phyloP scores from a whole-genome alignment of 2,113 vertebrate genomes.

The Setophaga kirtlandii region DNA sequence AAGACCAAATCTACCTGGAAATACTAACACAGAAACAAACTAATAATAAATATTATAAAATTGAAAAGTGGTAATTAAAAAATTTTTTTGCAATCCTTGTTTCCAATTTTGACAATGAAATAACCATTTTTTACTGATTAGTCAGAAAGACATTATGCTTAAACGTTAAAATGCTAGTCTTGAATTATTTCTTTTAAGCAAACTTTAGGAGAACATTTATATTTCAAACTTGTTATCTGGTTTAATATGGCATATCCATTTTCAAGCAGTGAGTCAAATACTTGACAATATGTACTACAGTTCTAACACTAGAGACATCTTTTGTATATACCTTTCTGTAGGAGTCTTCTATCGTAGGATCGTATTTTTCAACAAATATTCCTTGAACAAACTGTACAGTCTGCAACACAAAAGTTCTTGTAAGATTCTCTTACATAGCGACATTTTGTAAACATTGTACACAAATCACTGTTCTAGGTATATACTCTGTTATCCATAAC shows the following conservation, averaged over 20 bases:
- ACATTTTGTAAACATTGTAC: background rate
- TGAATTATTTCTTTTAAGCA: background rate
- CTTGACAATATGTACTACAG: background rate
- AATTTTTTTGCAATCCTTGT: background rate
- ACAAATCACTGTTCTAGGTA: background rate
- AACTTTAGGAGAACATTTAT: background rate
- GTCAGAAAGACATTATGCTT: background rate
- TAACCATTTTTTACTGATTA: background rate
- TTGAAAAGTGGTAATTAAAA: background rate
- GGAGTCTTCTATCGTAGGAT: conserved; percentile 88
- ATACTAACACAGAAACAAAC: background rate
- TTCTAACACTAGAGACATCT: background rate
- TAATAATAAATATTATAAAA: background rate
- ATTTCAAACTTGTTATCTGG: background rate
- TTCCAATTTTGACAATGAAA: background rate
- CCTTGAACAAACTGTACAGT: conserved; percentile 89
- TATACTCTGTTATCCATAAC: background rate
- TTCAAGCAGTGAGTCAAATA: background rate
- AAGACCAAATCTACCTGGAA: background rate
- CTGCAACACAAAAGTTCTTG: conserved; percentile 68
- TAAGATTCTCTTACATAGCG: background rate
- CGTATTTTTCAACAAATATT: conserved; percentile 89
- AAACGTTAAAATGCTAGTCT: background rate
- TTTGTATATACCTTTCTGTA: conserved; percentile 80
- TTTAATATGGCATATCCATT: background rate